Conservation (phyloP, 2,113 vertebrate genomes). For the Campylomormyrus tamandua region DNA sequence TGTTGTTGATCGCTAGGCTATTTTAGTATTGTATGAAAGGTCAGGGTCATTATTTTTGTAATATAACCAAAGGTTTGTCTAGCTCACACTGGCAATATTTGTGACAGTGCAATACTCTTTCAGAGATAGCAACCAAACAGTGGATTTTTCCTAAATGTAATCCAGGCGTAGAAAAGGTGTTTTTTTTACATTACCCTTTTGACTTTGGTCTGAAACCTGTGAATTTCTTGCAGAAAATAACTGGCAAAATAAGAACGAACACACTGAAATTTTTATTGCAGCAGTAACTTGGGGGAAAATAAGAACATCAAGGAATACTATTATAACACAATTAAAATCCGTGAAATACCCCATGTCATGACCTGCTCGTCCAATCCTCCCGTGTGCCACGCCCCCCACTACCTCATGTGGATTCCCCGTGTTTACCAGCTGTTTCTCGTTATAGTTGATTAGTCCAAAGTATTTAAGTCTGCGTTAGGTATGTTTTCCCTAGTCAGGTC, state of each 20-base stretch:
- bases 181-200: not conserved
- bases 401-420: too few species aligned
- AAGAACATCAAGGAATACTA: not conserved
- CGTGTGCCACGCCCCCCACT: too few species aligned
- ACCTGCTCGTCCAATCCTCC: too few species aligned
- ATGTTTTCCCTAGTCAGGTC: too few species aligned
- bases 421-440: too few species aligned
- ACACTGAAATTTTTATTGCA: too few species aligned
- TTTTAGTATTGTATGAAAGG: not conserved
- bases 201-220: not conserved
- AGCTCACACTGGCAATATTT: not conserved
- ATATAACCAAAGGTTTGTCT: not conserved
- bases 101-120: not conserved
- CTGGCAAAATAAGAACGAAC: not conserved
- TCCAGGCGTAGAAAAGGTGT: not conserved
- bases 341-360: not conserved
- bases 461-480: too few species aligned
- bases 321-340: constrained; percentile 8
- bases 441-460: too few species aligned
- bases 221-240: not conserved
- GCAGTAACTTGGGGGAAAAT: not conserved
- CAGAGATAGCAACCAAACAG: not conserved
- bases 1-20: not conserved
- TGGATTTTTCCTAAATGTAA: not conserved
- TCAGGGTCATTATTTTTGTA: not conserved